A percentile compares a stretch with the other conserved stretches of the same genome.
Conservation (phyloP, 2,888 invertebrate species). For the Elaeidobius kamerunicus region DNA sequence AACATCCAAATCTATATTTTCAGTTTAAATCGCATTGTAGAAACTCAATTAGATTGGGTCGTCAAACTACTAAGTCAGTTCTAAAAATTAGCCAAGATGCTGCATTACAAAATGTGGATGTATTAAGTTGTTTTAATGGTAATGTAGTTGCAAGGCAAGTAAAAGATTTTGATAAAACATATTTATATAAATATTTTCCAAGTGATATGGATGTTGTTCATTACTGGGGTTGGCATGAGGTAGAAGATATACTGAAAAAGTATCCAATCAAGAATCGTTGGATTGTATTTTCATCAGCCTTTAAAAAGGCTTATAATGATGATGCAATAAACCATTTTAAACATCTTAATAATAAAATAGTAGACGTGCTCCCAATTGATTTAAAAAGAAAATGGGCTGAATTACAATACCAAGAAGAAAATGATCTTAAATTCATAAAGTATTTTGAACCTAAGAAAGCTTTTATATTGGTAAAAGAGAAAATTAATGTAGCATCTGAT, state of each 20-base stretch:
- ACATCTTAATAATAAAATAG: slow-evolving; percentile 18
- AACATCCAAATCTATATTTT: slow-evolving; percentile 29
- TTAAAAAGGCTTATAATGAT: slow-evolving; percentile 17
- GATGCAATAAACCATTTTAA: slow-evolving; percentile 13
- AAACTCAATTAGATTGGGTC: slow-evolving; percentile 19
- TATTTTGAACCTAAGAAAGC: slow-evolving; percentile 30
- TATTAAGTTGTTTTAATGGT: slow-evolving; percentile 24
- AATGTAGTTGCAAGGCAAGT: slow-evolving; percentile 26
- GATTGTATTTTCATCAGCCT: slow-evolving; percentile 30
- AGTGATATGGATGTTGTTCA: slow-evolving; percentile 13
- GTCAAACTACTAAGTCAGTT: slow-evolving; percentile 28
- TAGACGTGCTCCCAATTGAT: slow-evolving; percentile 18
- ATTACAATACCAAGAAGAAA: slow-evolving; percentile 25
- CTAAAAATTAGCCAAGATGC: slow-evolving; percentile 26
- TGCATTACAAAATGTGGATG: slow-evolving; percentile 23
- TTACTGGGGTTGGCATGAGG: neutral
- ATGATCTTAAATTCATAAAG: slow-evolving; percentile 26
- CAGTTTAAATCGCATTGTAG: slow-evolving; percentile 22
- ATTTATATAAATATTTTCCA: slow-evolving; percentile 29
- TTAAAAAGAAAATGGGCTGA: slow-evolving; percentile 31
- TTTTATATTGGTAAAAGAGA: slow-evolving; percentile 34
- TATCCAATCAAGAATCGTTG: slow-evolving; percentile 32
- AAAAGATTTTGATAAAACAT: slow-evolving; percentile 22
- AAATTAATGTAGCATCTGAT: slow-evolving; percentile 34
- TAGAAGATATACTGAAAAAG: slow-evolving; percentile 19